Evolutionary conservation across 1,140 invertebrate genomes (phyloP).

Genomic region (Elymnias hypermnestra): DNA sequence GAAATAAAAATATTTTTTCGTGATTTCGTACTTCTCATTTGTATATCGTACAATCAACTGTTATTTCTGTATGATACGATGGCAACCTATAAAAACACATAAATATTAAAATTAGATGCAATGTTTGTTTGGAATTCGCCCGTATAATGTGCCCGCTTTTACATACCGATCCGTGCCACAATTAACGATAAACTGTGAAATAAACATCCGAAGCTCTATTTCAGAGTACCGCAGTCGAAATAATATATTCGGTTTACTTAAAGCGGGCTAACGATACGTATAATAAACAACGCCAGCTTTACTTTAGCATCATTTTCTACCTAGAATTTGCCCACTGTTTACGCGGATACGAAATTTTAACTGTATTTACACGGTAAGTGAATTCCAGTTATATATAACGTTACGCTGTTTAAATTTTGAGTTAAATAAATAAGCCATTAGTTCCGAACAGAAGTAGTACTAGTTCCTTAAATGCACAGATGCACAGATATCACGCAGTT

Average conservation of each 20-base stretch:
- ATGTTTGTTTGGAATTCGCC: background rate
- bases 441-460: too few relatives aligned
- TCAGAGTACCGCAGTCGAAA: background rate
- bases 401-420: too few relatives aligned
- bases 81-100: too few relatives aligned
- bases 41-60: too few relatives aligned
- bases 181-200: constrained; percentile 1
- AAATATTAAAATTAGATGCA: background rate
- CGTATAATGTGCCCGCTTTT: background rate
- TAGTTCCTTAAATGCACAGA: too few relatives aligned
- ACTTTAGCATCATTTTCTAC: background rate
- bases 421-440: too few relatives aligned
- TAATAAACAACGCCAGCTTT: background rate
- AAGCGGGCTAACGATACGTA: background rate
- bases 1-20: too few relatives aligned
- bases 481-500: too few relatives aligned
- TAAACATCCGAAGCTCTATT: constrained; percentile 3
- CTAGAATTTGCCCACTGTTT: background rate
- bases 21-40: too few relatives aligned
- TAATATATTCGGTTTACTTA: constrained; percentile 2
- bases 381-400: too few relatives aligned
- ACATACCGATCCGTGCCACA: background rate
- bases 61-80: too few relatives aligned
- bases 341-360: background rate
- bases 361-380: too few relatives aligned